Evolutionary conservation across 1,140 invertebrate species (phyloP), one percentile per base, ranked within the genome.

Genomic region (Nebria ingens): DNA sequence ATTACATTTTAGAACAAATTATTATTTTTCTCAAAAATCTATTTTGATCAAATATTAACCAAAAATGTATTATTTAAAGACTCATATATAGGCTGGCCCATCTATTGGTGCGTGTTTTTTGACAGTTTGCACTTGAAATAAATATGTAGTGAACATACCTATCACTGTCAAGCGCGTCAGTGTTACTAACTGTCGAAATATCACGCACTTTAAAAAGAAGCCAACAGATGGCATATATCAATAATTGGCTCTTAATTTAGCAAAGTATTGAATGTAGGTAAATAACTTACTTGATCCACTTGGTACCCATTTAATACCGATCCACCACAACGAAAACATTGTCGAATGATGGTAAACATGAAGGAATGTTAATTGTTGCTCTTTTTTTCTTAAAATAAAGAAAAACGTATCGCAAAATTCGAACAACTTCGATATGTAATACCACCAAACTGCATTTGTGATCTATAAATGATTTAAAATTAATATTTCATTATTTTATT

Each of bases 301-400:
- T 15, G 93, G 91, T 6, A 96, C 91, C 89, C 91, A 98, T 77
- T 95, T 95, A 58, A 94, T 87, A 17, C 91, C 91, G 60, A 96
- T 93, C 92, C 93, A 98, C 89, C 92, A 96, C 15, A 93, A 79
- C 0, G 81, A 78, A 65, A 94, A 92, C 88, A 94, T 94, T 0
- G 89, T 92, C 2, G 89, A 89, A 66, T 94, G 91, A 71, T 95
- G 92, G 65, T 94, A 94, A 0, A 94, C 84, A 60, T 95, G 91
- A 2, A 95, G 76, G 71, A 94, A 94, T 11, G 87, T 91, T 52
- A 95, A 71, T 69, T 94, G 91, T 58, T 84, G 84, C 56, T 86
- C 82, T 65, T 94, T 94, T 68, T 93, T 93, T 25, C 91, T 78
- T 22, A 94, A 67, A 55, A 94, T 92, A 62, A 94, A 91, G 76